Conservation (phyloP, 2,888 invertebrate species). For the Platypus cylindrus region DNA sequence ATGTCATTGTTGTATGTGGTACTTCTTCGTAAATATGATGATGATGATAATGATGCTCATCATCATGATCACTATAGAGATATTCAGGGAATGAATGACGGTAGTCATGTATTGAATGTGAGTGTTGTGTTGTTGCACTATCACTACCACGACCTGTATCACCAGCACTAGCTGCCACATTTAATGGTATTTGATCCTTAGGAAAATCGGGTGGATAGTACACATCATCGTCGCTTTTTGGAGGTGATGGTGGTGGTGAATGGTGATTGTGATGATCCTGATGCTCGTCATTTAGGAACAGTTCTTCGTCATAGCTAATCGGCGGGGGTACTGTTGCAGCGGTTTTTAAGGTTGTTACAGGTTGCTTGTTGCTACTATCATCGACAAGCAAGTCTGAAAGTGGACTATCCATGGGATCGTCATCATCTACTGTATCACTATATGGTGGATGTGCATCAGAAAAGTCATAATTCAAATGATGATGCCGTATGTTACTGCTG, state of each 20-base stretch:
- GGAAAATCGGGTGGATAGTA: constrained; percentile 21
- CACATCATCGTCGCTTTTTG: constrained; percentile 19
- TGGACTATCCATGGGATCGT: constrained; percentile 4
- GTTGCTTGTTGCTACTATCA: too few relatives aligned
- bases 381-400: too few relatives aligned
- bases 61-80: too few relatives aligned
- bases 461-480: constrained; percentile 5
- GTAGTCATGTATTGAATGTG: constrained; percentile 5
- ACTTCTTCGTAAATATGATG: constrained; percentile 34
- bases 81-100: constrained; percentile 27
- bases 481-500: too few relatives aligned
- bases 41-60: constrained; percentile 29
- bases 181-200: constrained; percentile 12
- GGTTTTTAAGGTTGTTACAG: too few relatives aligned
- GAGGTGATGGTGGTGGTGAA: constrained; percentile 19
- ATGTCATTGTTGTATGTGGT: constrained; percentile 34
- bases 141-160: not conserved
- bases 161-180: constrained; percentile 2
- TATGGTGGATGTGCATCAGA: not conserved
- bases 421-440: constrained; percentile 1
- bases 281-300: constrained; percentile 2
- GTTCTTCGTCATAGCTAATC: too few relatives aligned
- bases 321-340: too few relatives aligned
- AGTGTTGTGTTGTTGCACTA: not conserved
- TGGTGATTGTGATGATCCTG: constrained; percentile 6